These are phyloP conservation scores for Oligia strigilis DNA, from an alignment of 2,888 invertebrate genomes.

Conservation along the genomic window DNA sequence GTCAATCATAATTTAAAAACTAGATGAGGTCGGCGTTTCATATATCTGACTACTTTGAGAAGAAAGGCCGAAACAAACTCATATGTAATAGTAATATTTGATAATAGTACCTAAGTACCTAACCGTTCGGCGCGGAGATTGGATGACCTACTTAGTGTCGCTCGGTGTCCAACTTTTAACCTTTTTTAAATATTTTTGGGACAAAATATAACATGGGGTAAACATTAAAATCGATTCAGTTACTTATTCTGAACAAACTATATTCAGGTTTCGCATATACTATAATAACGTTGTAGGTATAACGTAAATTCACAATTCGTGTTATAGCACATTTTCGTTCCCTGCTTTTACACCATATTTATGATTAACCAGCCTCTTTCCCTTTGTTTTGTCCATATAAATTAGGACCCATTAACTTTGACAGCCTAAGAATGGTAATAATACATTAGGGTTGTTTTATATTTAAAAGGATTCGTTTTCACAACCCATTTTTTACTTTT, in stretches of 20 bases:
- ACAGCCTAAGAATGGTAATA: constrained; percentile 52
- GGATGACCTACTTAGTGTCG: too few relatives aligned
- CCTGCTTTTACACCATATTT: constrained; percentile 23
- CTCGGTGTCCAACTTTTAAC: too few relatives aligned
- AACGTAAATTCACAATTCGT: not conserved
- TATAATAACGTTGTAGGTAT: not conserved
- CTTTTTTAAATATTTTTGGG: too few relatives aligned
- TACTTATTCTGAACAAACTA: too few relatives aligned
- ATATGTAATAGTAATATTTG: too few relatives aligned
- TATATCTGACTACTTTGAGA: not conserved
- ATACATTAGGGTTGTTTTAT: constrained; percentile 39
- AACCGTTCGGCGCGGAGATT: too few relatives aligned
- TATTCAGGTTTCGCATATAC: too few relatives aligned
- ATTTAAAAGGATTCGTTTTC: constrained; percentile 45
- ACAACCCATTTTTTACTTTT: constrained; percentile 16
- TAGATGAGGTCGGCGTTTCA: not conserved
- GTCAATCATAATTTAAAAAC: not conserved
- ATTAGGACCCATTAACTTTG: constrained; percentile 56
- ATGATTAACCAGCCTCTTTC: constrained; percentile 28
- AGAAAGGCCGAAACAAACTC: not conserved
- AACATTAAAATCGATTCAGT: too few relatives aligned
- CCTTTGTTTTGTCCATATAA: constrained; percentile 44
- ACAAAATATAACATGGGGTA: too few relatives aligned
- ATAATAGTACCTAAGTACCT: too few relatives aligned
- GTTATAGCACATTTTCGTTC: not conserved